Evolutionary conservation across 2,797 vertebrate genomes (phyloP).

Genomic region (Gorsachius magnificus): DNA sequence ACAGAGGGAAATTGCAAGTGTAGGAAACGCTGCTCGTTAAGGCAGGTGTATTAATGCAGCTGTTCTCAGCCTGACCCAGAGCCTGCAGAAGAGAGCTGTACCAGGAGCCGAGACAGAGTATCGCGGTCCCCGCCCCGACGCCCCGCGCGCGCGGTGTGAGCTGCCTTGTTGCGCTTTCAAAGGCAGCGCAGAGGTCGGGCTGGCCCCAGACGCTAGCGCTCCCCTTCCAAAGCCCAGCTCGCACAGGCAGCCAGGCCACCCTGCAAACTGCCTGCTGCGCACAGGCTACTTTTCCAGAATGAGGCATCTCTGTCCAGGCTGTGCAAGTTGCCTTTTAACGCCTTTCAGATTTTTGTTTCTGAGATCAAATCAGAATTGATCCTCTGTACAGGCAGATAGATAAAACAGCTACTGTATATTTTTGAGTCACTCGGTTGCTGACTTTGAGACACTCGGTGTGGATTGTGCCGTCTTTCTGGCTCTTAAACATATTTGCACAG

Average conservation of each 20-base stretch:
- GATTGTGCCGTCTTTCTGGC: neutral
- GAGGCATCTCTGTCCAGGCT: neutral
- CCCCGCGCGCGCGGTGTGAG: fast-evolving
- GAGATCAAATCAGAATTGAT: neutral
- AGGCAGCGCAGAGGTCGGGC: neutral
- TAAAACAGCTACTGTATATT: neutral
- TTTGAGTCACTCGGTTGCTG: neutral
- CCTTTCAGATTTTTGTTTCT: neutral
- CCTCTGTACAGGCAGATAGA: neutral
- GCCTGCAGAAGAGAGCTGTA: neutral
- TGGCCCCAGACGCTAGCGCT: neutral
- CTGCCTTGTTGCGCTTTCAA: neutral
- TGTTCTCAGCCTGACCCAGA: neutral
- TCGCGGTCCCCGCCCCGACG: neutral
- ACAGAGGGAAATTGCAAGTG: neutral
- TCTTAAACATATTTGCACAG: neutral
- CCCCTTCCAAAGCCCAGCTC: neutral
- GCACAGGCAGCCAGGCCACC: neutral
- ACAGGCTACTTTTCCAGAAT: neutral
- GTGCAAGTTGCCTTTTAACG: neutral
- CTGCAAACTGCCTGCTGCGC: neutral
- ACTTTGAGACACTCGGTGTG: neutral
- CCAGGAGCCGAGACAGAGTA: neutral
- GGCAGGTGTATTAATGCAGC: neutral
- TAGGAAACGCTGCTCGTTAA: neutral